Percentiles rank a stretch among this genome's conserved stretches.
phyloP scores from a whole-genome alignment of 2,888 invertebrate species.

The Hymenopus coronatus region DNA sequence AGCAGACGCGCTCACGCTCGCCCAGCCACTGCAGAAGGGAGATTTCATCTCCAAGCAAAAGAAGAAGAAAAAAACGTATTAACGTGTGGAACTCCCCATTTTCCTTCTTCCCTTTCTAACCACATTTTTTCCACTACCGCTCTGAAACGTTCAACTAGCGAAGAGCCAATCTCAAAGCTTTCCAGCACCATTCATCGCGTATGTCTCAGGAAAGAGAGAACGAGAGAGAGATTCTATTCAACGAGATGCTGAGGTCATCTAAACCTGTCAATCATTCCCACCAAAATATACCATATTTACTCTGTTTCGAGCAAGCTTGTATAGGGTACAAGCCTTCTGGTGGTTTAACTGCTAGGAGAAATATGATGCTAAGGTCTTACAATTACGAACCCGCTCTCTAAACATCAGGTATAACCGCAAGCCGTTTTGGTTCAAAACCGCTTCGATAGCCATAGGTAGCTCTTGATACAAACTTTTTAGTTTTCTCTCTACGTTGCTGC shows the following conservation, averaged over 20 bases:
- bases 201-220: background rate
- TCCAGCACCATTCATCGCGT: background rate
- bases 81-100: background rate
- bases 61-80: background rate
- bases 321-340: background rate
- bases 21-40: background rate
- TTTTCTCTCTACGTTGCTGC: no score
- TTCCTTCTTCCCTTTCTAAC: background rate
- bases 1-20: background rate
- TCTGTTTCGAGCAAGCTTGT: background rate
- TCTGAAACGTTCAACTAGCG: background rate
- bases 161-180: background rate
- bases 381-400: no score
- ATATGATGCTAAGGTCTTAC: no score
- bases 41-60: background rate
- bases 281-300: background rate
- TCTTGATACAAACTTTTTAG: no score
- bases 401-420: no score
- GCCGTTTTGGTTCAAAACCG: no score
- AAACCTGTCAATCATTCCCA: slow-evolving; percentile 12
- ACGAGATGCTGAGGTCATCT: slow-evolving; percentile 7
- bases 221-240: background rate
- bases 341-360: no score
- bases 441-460: no score
- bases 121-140: background rate